These are phyloP conservation scores for Hyalella azteca DNA, from an alignment of 2,888 invertebrate genomes.

Conservation along the genomic window DNA sequence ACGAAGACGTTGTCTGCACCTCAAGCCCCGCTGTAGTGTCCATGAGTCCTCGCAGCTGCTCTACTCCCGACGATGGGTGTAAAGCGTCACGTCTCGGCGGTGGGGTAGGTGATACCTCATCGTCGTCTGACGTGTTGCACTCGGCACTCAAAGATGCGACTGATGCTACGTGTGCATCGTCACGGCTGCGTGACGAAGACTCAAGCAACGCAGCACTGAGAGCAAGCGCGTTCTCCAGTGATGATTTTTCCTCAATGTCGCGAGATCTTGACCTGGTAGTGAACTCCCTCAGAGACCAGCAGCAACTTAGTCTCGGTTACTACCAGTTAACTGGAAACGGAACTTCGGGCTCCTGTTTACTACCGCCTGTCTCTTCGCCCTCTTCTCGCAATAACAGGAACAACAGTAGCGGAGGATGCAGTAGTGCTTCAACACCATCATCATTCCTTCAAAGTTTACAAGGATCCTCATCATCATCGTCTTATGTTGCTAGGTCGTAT, in stretches of 20 bases:
- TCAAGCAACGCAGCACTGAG: not conserved
- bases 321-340: not conserved
- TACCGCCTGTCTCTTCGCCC: not conserved
- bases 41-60: conserved; percentile 8
- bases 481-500: not conserved
- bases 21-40: conserved; percentile 2
- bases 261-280: conserved; percentile 8
- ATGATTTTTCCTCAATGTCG: not conserved
- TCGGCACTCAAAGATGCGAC: not conserved
- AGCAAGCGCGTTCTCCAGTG: not conserved
- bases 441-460: not conserved
- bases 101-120: too few relatives aligned
- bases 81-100: not conserved
- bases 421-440: not conserved
- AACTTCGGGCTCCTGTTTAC: not conserved
- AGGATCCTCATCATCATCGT: not conserved
- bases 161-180: not conserved
- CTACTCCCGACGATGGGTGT: conserved; percentile 1
- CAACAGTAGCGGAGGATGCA: not conserved
- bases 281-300: conserved; percentile 18
- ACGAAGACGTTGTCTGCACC: not conserved
- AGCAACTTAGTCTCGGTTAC: conserved; percentile 1
- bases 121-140: not conserved
- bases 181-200: conserved; percentile 1
- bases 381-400: not conserved